Evolutionary conservation across 2,888 invertebrate species (phyloP), one percentile per base, ranked within the genome.

Genomic region (Cerceris rybyensis): DNA sequence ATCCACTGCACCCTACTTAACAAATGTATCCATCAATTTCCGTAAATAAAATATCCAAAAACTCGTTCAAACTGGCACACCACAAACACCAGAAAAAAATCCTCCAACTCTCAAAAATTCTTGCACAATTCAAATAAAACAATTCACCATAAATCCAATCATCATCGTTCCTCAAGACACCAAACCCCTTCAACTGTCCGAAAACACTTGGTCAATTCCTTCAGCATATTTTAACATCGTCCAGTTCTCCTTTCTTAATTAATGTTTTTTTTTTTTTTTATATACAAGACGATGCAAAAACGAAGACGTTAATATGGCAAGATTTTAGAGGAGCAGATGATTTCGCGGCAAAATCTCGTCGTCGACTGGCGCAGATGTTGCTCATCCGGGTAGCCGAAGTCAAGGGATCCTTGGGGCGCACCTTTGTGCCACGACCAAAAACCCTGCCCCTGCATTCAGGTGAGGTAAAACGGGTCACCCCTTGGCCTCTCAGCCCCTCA

Each of bases 281-380:
- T 28, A 2, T 28, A 28, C 28, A 28, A 28, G 28, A 28, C 28
- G 28, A 28, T 4, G 28, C 2, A 28, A 28, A 28, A 28, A 28
- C 28, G 28, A 28, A 28, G 28, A 28, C 28, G 28, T 28, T 28
- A 4, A 28, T 2, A 28, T 4, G 28, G 2, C 1, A 9, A 58
- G 57, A 28, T 43, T 58, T 66, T 43, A 55, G 66, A 5, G 49
- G n/a, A 61, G 66, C 64, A 68, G 77, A 74, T 83, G 82, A 85
- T 85, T 83, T 84, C 86, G 82, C 82, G 83, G 84, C 88, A 80
- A 86, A 89, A 90, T 91, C 91, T 88, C 86, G 84, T 80, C 81
- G 83, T 74, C 87, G 89, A 91, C 91, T 91, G 89, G 80, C 86
- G 90, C 90, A 90, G 90, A 89, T 90, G 90, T 87, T 86, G 87